Evolutionary conservation across 2,797 vertebrate genomes (phyloP).

Genomic region (Urocyon cinereoargenteus): DNA sequence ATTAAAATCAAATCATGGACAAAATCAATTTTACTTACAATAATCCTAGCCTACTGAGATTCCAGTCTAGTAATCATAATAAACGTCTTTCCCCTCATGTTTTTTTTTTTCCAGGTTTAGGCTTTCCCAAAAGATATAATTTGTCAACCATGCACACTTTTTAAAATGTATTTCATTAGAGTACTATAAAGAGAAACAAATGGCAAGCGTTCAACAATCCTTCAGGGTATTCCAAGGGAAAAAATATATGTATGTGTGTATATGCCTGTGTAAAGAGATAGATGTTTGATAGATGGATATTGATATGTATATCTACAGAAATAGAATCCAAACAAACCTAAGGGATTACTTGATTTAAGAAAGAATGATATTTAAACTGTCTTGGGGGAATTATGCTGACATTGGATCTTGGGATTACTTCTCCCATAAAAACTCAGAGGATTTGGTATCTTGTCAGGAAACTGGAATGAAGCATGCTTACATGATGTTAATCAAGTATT

Average conservation of each 20-base stretch:
- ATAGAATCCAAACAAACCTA: constrained; percentile 86
- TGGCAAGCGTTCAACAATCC: constrained; percentile 79
- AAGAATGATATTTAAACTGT: constrained; percentile 88
- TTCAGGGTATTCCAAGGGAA: constrained; percentile 81
- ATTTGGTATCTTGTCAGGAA: constrained; percentile 86
- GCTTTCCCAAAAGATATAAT: constrained; percentile 81
- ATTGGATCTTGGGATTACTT: constrained; percentile 88
- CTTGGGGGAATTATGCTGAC: constrained; percentile 87
- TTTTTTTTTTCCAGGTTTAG: constrained; percentile 79
- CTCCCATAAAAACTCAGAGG: constrained; percentile 84
- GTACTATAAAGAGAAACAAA: constrained; percentile 78
- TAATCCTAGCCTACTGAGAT: constrained; percentile 88
- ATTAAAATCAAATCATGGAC: constrained; percentile 93
- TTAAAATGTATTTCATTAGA: constrained; percentile 83
- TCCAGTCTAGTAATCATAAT: constrained; percentile 87
- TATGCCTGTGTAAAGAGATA: neutral
- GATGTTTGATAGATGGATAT: neutral
- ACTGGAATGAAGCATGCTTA: constrained; percentile 83
- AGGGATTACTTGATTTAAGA: constrained; percentile 88
- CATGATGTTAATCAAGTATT: constrained; percentile 85
- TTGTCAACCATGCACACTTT: constrained; percentile 84
- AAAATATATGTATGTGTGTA: neutral
- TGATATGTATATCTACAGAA: constrained; percentile 58
- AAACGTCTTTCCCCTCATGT: constrained; percentile 82
- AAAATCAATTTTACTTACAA: constrained; percentile 92